A percentile compares a stretch with the other conserved stretches of the same genome.
Evolutionary conservation across 2,888 invertebrate genomes (phyloP).

Genomic region (Sminthurides aquaticus): DNA sequence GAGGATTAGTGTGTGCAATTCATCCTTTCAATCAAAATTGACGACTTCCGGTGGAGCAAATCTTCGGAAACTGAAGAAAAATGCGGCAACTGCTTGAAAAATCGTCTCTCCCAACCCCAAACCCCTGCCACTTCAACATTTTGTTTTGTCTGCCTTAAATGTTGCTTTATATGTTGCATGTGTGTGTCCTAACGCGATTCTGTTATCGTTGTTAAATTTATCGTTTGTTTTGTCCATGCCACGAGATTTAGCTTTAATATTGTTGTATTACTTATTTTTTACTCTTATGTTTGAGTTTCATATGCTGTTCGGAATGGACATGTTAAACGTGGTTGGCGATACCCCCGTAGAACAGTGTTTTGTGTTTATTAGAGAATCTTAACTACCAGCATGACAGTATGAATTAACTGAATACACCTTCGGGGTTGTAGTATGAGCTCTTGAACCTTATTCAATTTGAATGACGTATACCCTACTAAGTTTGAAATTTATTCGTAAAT

Average conservation of each 20-base stretch:
- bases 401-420: too few relatives aligned
- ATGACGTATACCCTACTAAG: too few relatives aligned
- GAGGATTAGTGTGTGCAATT: too few relatives aligned
- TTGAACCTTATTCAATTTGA: too few relatives aligned
- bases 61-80: conserved; percentile 17
- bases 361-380: too few relatives aligned
- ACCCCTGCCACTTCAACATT: too few relatives aligned
- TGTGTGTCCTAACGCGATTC: conserved; percentile 8
- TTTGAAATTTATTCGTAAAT: too few relatives aligned
- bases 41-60: conserved; percentile 19
- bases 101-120: conserved; percentile 14
- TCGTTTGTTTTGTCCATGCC: not conserved
- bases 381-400: too few relatives aligned
- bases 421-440: too few relatives aligned
- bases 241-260: not conserved
- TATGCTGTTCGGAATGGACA: conserved; percentile 39
- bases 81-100: conserved; percentile 6
- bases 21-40: too few relatives aligned
- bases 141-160: conserved; percentile 39
- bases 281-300: conserved; percentile 26
- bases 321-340: not conserved
- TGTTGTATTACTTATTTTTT: conserved; percentile 12
- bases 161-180: conserved; percentile 44
- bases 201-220: not conserved
- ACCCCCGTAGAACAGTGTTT: not conserved